Percentiles rank a stretch among this genome's conserved stretches.
Conservation (phyloP, 2,113 vertebrate genomes). For the Lates calcarifer region DNA sequence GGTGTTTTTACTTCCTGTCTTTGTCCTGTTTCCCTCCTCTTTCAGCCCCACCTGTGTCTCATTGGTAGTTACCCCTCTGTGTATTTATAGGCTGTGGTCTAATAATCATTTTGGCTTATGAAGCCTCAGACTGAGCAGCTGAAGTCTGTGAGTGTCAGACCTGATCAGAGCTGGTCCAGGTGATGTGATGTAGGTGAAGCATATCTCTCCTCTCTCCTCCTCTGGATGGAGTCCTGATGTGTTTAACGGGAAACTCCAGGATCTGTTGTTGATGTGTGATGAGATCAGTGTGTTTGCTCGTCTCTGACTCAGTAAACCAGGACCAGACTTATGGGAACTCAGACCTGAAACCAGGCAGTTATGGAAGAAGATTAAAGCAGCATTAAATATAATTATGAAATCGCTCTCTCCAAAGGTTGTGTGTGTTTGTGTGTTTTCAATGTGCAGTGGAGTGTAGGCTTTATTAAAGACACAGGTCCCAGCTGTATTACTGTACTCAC, state of each 20-base stretch:
- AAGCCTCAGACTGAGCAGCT: no score
- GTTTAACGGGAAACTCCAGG: neutral
- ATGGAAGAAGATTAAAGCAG: constrained; percentile 45
- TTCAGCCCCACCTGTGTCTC: no score
- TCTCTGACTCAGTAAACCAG: constrained; percentile 22
- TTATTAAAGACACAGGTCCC: constrained; percentile 30
- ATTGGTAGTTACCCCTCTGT: no score
- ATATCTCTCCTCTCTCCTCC: no score
- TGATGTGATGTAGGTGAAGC: no score
- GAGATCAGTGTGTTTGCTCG: neutral
- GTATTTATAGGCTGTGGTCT: no score
- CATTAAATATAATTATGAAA: constrained; percentile 54
- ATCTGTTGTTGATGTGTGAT: constrained; percentile 19
- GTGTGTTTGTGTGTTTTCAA: constrained; percentile 21
- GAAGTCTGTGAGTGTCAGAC: no score
- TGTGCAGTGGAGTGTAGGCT: constrained; percentile 17
- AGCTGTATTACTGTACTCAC: neutral
- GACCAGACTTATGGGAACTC: constrained; percentile 11
- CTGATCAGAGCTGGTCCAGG: no score
- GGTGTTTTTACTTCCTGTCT: no score
- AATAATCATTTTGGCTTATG: no score
- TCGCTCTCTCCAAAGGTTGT: neutral
- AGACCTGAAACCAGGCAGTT: constrained; percentile 14
- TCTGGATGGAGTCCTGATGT: no score
- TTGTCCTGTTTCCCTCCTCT: no score